Percentiles rank a stretch among this genome's conserved stretches.
Conservation (phyloP, 2,888 invertebrate species). For the Tinea semifulvella region DNA sequence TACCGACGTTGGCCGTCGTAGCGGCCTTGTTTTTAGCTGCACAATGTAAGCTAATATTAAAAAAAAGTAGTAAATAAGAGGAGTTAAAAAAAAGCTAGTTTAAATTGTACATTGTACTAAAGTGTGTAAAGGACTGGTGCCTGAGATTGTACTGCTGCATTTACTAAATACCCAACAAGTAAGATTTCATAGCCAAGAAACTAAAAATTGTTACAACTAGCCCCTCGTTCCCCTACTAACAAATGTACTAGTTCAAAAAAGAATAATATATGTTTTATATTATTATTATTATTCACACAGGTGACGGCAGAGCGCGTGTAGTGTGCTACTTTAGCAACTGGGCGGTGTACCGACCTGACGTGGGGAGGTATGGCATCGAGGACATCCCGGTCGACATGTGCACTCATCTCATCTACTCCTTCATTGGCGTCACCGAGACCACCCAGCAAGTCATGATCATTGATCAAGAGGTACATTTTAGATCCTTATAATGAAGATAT, state of each 20-base stretch:
- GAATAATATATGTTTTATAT: too few species aligned
- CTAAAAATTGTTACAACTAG: too few species aligned
- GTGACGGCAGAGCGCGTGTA: constrained; percentile 62
- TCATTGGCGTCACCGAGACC: constrained; percentile 84
- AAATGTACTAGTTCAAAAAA: too few species aligned
- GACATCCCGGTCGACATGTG: constrained; percentile 85
- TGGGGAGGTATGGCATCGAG: constrained; percentile 83
- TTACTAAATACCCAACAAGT: too few species aligned
- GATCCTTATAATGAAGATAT: too few species aligned
- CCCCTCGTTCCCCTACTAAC: too few species aligned
- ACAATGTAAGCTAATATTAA: constrained; percentile 36
- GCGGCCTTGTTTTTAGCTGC: constrained; percentile 35
- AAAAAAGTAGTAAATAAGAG: too few species aligned
- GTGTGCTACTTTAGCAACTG: constrained; percentile 78
- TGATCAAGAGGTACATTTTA: constrained; percentile 75
- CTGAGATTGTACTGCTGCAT: too few species aligned
- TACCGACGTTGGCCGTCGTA: constrained; percentile 56
- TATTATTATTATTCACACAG: constrained; percentile 24
- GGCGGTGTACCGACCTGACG: constrained; percentile 86
- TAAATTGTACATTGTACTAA: too few species aligned
- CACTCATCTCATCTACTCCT: constrained; percentile 89
- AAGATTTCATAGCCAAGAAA: too few species aligned
- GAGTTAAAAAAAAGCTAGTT: too few species aligned
- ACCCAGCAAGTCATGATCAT: constrained; percentile 80
- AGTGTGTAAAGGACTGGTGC: too few species aligned